Evolutionary conservation across 2,888 invertebrate genomes (phyloP).

Genomic region (Itoplectis maculator): DNA sequence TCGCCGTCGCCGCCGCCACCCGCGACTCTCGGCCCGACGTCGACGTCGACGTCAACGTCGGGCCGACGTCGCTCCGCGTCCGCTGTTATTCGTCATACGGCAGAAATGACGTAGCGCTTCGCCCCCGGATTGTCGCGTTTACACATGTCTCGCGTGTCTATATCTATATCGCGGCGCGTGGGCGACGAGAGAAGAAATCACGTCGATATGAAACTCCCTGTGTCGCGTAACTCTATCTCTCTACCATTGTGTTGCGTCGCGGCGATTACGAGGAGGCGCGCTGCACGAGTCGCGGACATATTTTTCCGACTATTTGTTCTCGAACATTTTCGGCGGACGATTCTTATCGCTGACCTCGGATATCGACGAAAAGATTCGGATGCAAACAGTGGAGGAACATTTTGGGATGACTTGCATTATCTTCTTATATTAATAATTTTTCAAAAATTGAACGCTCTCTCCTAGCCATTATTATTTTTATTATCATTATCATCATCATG

Average conservation of each 20-base stretch:
- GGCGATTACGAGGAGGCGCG: conserved; percentile 12
- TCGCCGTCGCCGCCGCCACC: too few relatives aligned
- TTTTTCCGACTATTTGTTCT: conserved; percentile 3
- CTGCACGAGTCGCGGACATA: background rate
- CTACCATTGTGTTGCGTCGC: background rate
- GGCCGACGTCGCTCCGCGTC: conserved; percentile 63
- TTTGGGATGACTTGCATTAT: too few relatives aligned
- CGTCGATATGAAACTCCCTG: conserved; percentile 52
- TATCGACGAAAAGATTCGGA: too few relatives aligned
- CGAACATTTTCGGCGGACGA: too few relatives aligned
- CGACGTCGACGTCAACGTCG: conserved; percentile 47
- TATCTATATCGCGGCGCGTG: conserved; percentile 50
- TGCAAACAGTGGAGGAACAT: too few relatives aligned
- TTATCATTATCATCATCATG: too few relatives aligned
- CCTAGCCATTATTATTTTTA: background rate
- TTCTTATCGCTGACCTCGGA: too few relatives aligned
- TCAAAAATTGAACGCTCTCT: background rate
- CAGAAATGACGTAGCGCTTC: conserved; percentile 57
- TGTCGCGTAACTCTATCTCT: conserved; percentile 35
- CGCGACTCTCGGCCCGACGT: conserved; percentile 26
- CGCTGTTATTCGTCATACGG: conserved; percentile 52
- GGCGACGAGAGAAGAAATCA: conserved; percentile 43
- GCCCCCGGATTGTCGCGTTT: conserved; percentile 10
- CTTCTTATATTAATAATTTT: too few relatives aligned
- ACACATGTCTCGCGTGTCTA: background rate